phyloP scores from a whole-genome alignment of 2,888 invertebrate genomes.

The Carcina quercana region DNA sequence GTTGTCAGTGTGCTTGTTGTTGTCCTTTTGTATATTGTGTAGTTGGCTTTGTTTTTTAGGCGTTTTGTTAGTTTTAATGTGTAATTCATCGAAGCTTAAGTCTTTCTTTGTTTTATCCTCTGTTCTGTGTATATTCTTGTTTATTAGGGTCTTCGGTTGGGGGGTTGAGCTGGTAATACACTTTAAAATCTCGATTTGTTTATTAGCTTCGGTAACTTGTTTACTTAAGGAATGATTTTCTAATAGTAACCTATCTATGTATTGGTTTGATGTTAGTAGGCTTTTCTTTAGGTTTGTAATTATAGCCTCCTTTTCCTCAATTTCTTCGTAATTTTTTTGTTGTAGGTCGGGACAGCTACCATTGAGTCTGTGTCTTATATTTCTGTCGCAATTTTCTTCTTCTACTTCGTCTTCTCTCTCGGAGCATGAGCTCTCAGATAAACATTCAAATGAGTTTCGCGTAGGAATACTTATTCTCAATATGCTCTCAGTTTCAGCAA shows the following conservation, averaged over 20 bases:
- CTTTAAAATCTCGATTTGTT: neutral
- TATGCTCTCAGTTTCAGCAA: too few species aligned
- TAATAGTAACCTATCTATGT: neutral
- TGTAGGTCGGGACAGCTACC: neutral
- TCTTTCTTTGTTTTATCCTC: neutral
- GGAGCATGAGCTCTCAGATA: neutral
- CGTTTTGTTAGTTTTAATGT: neutral
- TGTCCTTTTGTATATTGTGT: neutral
- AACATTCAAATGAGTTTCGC: neutral
- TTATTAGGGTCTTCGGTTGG: neutral
- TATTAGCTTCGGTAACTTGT: neutral
- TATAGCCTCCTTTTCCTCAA: neutral
- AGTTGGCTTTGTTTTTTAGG: neutral
- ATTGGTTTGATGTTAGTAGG: neutral
- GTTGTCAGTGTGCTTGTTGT: neutral
- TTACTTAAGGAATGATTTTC: neutral
- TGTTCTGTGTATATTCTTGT: neutral
- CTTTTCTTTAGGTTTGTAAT: neutral
- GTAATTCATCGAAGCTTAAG: neutral
- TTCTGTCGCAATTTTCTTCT: neutral
- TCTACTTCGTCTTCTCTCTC: neutral
- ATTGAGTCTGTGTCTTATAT: neutral
- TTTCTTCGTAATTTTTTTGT: neutral
- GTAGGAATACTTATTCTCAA: neutral
- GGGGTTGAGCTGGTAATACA: neutral